These are phyloP conservation scores for Plectrocnemia conspersa DNA, from an alignment of 1,140 invertebrate genomes.

Conservation along the genomic window DNA sequence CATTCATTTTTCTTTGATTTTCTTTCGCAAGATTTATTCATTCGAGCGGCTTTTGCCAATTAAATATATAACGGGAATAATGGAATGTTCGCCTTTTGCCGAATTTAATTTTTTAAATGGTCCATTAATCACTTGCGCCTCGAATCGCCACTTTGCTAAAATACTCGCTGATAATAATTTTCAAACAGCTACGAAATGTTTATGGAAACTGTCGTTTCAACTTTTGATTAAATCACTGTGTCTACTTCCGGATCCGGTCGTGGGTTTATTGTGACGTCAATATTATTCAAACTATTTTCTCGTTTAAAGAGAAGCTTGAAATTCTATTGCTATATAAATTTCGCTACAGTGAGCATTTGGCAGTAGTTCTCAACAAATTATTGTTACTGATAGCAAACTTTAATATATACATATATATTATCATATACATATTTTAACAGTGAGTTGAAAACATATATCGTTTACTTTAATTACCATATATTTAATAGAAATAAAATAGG, in stretches of 20 bases:
- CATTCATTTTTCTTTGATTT: too few species aligned
- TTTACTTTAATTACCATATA: too few species aligned
- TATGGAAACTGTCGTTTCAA: neutral
- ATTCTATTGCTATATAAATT: neutral
- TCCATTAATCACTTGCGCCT: neutral
- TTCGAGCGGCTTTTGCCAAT: neutral
- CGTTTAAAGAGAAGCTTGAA: neutral
- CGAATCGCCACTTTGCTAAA: neutral
- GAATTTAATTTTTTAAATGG: neutral
- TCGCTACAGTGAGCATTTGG: neutral
- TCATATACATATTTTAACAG: too few species aligned
- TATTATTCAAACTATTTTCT: neutral
- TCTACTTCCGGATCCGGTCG: neutral
- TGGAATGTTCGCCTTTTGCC: neutral
- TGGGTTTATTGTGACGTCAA: neutral
- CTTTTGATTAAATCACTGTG: conserved; percentile 1
- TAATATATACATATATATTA: too few species aligned
- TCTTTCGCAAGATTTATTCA: too few species aligned
- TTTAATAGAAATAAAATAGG: too few species aligned
- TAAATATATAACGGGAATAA: neutral
- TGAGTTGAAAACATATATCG: too few species aligned
- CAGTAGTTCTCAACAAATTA: neutral
- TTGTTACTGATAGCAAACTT: neutral
- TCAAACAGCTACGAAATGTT: too few species aligned
- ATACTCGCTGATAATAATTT: too few species aligned